Percentiles rank a stretch among this genome's conserved stretches.
These are phyloP conservation scores for Drosophila histrio DNA, from an alignment of 2,888 invertebrate genomes.

Conservation along the genomic window DNA sequence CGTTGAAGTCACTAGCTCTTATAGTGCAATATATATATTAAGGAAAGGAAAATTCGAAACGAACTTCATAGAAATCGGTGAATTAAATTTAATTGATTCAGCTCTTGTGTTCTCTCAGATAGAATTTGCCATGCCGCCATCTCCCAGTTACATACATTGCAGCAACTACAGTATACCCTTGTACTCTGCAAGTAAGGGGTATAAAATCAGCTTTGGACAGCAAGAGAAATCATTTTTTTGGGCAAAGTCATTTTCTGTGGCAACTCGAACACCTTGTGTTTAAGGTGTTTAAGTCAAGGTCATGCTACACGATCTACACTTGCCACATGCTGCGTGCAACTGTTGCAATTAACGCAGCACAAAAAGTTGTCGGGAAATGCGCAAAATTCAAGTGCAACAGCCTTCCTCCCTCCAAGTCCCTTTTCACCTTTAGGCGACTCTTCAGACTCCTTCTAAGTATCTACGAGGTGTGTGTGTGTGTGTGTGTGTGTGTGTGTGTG, in stretches of 20 bases:
- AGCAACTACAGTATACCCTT: too few relatives aligned
- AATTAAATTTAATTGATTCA: too few relatives aligned
- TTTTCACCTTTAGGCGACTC: neutral
- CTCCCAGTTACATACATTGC: too few relatives aligned
- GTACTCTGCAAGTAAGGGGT: too few relatives aligned
- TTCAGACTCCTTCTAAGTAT: neutral
- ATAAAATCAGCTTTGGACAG: too few relatives aligned
- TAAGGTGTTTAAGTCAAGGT: constrained; percentile 1
- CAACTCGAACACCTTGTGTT: neutral
- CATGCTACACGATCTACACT: neutral
- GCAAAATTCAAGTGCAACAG: constrained; percentile 40
- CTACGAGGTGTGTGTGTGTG: constrained; percentile 1
- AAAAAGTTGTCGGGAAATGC: constrained; percentile 39
- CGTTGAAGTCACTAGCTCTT: too few relatives aligned
- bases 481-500: constrained; percentile 11
- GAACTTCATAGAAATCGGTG: too few relatives aligned
- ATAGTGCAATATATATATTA: too few relatives aligned
- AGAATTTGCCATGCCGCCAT: too few relatives aligned
- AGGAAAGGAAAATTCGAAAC: too few relatives aligned
- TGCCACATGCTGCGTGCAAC: neutral
- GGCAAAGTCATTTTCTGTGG: neutral
- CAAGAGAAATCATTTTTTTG: neutral
- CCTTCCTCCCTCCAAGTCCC: neutral
- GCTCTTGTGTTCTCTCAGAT: too few relatives aligned
- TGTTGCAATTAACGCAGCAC: constrained; percentile 40